These are phyloP conservation scores for Pseudolaguvia tuberculata DNA, from an alignment of 2,113 vertebrate species.

Conservation along the genomic window DNA sequence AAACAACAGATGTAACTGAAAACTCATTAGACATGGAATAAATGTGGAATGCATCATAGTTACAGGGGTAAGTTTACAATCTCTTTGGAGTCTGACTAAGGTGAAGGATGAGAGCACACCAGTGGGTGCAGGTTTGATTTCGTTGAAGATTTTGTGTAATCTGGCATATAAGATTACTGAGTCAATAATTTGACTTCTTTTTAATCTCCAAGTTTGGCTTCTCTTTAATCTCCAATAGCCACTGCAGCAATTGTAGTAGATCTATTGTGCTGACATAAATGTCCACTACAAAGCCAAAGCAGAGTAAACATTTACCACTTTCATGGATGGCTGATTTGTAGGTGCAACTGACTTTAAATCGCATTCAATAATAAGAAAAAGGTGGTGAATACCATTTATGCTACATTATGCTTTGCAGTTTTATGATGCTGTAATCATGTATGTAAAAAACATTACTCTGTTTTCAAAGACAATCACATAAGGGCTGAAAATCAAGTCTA, in stretches of 20 bases:
- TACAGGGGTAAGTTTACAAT: conserved; percentile 66
- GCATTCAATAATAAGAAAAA: neutral
- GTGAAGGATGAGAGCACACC: neutral
- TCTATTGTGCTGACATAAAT: conserved; percentile 14
- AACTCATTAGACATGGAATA: conserved; percentile 52
- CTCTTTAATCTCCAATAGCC: neutral
- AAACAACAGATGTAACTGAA: conserved; percentile 23
- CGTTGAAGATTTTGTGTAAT: neutral
- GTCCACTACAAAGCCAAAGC: conserved; percentile 54
- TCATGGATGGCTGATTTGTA: conserved; percentile 29
- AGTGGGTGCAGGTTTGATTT: conserved; percentile 5
- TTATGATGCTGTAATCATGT: conserved; percentile 35
- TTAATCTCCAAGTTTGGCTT: neutral
- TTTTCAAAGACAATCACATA: conserved; percentile 46
- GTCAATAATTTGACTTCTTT: neutral
- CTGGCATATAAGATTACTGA: neutral
- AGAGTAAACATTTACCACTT: conserved; percentile 48
- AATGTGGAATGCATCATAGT: conserved; percentile 54
- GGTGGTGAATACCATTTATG: conserved; percentile 21
- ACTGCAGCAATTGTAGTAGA: conserved; percentile 15
- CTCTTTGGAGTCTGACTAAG: conserved; percentile 22
- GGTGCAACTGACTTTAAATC: conserved; percentile 15
- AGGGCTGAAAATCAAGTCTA: conserved; percentile 37
- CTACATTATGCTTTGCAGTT: conserved; percentile 12
- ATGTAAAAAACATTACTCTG: conserved; percentile 32